These are phyloP conservation scores for Otis tarda DNA, from an alignment of 2,113 vertebrate genomes.

Conservation along the genomic window DNA sequence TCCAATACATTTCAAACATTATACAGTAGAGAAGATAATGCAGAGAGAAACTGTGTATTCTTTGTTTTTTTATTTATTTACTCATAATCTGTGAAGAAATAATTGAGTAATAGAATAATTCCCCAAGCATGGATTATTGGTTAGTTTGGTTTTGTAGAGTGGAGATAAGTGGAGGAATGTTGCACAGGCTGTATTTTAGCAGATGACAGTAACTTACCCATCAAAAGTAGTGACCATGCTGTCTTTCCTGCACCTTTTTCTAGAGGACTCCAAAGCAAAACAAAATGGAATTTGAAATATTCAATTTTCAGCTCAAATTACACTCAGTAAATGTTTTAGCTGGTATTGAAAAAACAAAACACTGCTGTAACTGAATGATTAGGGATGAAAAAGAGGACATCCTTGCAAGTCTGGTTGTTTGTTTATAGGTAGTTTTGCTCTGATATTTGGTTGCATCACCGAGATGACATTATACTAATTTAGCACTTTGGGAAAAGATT, in stretches of 20 bases:
- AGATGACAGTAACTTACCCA: background rate
- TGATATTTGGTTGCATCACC: background rate
- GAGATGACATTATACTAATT: background rate
- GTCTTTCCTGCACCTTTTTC: background rate
- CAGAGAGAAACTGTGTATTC: background rate
- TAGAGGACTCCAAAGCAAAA: background rate
- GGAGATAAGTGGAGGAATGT: background rate
- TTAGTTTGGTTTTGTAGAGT: background rate
- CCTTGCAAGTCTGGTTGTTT: background rate
- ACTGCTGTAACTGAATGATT: background rate
- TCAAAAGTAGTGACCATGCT: background rate
- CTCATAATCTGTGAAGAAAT: background rate
- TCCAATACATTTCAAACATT: rapidly evolving
- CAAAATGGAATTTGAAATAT: background rate
- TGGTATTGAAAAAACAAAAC: background rate
- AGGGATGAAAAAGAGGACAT: background rate
- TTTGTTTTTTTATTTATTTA: background rate
- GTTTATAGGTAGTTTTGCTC: background rate
- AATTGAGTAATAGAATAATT: background rate
- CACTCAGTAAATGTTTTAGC: background rate
- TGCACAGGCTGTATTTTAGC: background rate
- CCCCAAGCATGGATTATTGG: rapidly evolving
- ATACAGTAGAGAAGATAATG: background rate
- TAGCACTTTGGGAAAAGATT: background rate
- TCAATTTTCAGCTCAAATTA: background rate